Percentiles rank a stretch among this genome's conserved stretches.
Conservation (phyloP, 30 jellyfish, hydroid and myxozoan species). For the Hydra vulgaris region DNA sequence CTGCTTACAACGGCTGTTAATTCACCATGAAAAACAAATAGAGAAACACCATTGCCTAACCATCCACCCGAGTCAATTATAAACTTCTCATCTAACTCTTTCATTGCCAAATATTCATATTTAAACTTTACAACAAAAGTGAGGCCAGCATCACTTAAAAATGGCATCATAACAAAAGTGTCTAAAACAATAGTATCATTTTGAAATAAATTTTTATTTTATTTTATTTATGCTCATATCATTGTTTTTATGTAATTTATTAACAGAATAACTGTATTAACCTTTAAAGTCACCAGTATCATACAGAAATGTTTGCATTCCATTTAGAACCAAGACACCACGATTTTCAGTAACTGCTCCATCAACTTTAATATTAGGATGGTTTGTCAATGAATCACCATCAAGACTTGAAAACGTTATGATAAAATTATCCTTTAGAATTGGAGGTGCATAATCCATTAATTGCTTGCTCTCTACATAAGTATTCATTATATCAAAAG, state of each 20-base stretch:
- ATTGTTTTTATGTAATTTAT: too few species aligned
- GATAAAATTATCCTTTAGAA: conserved; percentile 8
- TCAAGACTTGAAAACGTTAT: conserved; percentile 20
- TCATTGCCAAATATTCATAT: conserved; percentile 10
- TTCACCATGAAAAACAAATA: conserved; percentile 28
- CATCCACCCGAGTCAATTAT: conserved; percentile 59
- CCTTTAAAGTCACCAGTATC: conserved; percentile 30
- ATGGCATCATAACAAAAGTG: conserved; percentile 30
- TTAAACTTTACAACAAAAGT: conserved; percentile 25
- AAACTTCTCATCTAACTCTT: conserved; percentile 23
- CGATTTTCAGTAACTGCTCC: conserved; percentile 32
- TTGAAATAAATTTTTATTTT: not conserved
- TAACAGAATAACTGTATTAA: not conserved
- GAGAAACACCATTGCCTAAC: conserved; percentile 54
- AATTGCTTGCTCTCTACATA: conserved; percentile 2
- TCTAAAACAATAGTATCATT: conserved; percentile 13
- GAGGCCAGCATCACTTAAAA: conserved; percentile 31
- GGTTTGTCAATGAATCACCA: not conserved
- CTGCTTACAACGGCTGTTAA: conserved; percentile 46
- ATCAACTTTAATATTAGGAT: conserved; percentile 21
- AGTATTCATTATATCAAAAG: conserved; percentile 14
- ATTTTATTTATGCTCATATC: too few species aligned
- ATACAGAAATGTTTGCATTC: conserved; percentile 18
- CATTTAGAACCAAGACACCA: conserved; percentile 38
- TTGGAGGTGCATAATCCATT: conserved; percentile 33